phyloP scores from a whole-genome alignment of 2,113 vertebrate genomes.

The Oreochromis niloticus region DNA sequence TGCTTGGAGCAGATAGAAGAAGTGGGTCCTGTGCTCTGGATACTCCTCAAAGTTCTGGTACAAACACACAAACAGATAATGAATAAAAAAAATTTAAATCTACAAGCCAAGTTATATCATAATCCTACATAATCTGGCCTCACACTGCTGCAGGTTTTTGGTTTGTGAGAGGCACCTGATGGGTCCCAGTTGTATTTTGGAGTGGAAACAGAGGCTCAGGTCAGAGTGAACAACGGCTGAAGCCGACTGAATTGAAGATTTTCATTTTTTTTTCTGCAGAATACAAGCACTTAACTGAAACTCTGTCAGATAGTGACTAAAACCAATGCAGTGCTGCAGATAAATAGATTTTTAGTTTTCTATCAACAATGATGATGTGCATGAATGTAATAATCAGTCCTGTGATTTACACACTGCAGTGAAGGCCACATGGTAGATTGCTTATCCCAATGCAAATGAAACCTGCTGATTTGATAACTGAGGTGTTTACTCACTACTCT shows the following conservation, averaged over 20 bases:
- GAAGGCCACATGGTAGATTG: not conserved
- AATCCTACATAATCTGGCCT: not conserved
- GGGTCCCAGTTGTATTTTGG: not conserved
- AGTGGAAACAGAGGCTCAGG: not conserved
- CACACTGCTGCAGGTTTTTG: not conserved
- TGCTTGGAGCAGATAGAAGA: constrained; percentile 96
- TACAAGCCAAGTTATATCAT: not conserved
- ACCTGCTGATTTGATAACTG: not conserved
- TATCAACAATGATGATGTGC: not conserved
- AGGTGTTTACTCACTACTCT: not conserved
- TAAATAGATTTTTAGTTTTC: not conserved
- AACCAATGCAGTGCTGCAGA: not conserved
- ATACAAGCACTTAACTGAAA: not conserved
- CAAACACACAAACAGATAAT: not conserved
- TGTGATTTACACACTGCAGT: not conserved
- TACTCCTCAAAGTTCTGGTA: constrained; percentile 95
- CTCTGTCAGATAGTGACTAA: not conserved
- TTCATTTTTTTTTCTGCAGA: not conserved
- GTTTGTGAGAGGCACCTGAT: not conserved
- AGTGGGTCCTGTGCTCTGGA: constrained; percentile 97
- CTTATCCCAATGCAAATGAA: not conserved
- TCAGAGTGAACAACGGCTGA: not conserved
- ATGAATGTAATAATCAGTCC: not conserved
- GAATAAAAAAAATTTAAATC: not conserved
- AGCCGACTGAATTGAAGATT: not conserved